phyloP scores from a whole-genome alignment of 2,888 invertebrate species.

The Ophonus ardosiacus region DNA sequence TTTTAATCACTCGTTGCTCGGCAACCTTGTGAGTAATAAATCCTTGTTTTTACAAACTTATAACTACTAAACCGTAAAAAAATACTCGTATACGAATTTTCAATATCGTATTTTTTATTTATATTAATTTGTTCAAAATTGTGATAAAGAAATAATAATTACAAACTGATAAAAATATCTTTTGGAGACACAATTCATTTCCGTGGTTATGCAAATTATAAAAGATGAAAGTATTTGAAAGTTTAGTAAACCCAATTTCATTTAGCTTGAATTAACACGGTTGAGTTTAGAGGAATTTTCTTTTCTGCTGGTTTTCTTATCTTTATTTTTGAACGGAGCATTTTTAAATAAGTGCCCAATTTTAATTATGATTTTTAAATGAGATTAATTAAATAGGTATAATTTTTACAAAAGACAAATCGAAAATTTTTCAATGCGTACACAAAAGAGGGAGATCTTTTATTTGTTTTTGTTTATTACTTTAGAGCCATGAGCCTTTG shows the following conservation, averaged over 20 bases:
- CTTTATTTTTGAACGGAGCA: conserved; percentile 21
- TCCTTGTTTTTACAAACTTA: too few species aligned
- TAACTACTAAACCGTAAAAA: too few species aligned
- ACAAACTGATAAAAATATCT: background rate
- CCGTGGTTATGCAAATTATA: conserved; percentile 51
- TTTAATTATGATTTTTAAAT: conserved; percentile 33
- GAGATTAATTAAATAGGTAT: conserved; percentile 45
- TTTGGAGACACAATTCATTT: conserved; percentile 19
- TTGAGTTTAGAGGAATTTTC: conserved; percentile 32
- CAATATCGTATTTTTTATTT: too few species aligned
- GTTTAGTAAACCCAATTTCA: conserved; percentile 54
- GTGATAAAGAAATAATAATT: background rate
- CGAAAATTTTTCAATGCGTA: background rate
- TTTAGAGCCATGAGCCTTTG: background rate
- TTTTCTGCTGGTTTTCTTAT: conserved; percentile 2
- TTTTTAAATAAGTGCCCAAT: conserved; percentile 36
- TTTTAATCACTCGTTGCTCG: too few species aligned
- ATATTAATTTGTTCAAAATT: too few species aligned
- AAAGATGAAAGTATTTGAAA: conserved; percentile 55
- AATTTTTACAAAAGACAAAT: conserved; percentile 22
- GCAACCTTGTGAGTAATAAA: too few species aligned
- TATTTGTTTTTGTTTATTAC: conserved; percentile 9
- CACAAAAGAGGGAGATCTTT: background rate
- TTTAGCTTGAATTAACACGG: conserved; percentile 53
- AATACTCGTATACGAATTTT: too few species aligned